phyloP scores from a whole-genome alignment of 1,140 invertebrate genomes.

The Tetramorium simillimum region DNA sequence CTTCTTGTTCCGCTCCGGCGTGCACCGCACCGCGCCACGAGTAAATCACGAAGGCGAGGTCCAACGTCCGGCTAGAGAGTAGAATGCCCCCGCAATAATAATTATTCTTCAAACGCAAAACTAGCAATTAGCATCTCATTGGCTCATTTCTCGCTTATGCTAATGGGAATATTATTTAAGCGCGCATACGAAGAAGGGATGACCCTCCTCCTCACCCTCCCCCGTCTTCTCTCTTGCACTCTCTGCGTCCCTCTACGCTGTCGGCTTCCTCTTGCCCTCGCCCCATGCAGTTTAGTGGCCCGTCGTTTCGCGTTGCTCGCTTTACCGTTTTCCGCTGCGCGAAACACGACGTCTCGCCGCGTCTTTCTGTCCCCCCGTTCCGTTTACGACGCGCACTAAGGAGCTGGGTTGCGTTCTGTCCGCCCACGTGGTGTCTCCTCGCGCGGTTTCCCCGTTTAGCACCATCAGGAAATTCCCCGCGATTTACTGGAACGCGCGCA shows the following conservation, averaged over 20 bases:
- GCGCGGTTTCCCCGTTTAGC: conserved; percentile 18
- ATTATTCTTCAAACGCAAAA: conserved; percentile 77
- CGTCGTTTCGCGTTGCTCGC: conserved; percentile 59
- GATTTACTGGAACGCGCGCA: conserved; percentile 23
- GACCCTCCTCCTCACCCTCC: conserved; percentile 27
- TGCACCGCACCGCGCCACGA: background rate
- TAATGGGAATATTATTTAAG: conserved; percentile 81
- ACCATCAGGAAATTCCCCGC: conserved; percentile 27
- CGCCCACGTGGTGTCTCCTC: conserved; percentile 74
- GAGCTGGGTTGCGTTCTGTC: conserved; percentile 66
- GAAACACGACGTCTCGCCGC: conserved; percentile 14
- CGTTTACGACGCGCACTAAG: conserved; percentile 71
- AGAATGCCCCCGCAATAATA: conserved; percentile 71
- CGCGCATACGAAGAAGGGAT: conserved; percentile 68
- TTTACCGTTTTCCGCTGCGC: conserved; percentile 71
- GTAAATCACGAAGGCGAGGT: conserved; percentile 49
- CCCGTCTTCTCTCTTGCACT: conserved; percentile 57
- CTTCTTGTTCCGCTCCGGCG: background rate
- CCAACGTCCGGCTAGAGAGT: conserved; percentile 39
- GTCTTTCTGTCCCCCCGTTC: conserved; percentile 60
- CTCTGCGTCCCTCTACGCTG: conserved; percentile 23
- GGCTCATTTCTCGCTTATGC: conserved; percentile 80
- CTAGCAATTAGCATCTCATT: conserved; percentile 83
- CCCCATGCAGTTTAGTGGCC: conserved; percentile 9
- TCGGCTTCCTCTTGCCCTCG: conserved; percentile 14